Percentiles rank a stretch among this genome's conserved stretches.
phyloP scores from a whole-genome alignment of 2,797 vertebrate genomes.

The Centroberyx gerrardi region DNA sequence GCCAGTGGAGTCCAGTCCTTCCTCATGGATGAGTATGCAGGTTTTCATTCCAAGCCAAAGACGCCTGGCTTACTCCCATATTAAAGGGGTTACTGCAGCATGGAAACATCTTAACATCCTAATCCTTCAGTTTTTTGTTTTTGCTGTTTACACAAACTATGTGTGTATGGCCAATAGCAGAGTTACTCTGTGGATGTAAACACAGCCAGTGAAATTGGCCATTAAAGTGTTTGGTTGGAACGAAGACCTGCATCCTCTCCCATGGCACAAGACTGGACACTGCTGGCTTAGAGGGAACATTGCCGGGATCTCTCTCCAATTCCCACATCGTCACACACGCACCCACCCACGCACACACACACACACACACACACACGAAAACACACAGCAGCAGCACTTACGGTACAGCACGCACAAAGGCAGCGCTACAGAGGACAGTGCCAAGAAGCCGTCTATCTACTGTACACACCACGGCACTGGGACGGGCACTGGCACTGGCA shows the following conservation, averaged over 20 bases:
- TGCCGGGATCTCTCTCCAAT: constrained; percentile 1
- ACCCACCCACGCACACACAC: neutral
- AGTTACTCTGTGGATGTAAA: no score
- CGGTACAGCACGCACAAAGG: constrained; percentile 70
- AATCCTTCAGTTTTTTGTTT: no score
- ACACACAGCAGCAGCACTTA: constrained; percentile 72
- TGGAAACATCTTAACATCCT: no score
- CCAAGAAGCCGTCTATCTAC: constrained; percentile 78
- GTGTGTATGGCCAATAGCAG: no score
- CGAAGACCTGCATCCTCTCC: neutral
- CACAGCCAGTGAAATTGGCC: no score
- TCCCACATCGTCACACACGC: constrained; percentile 34
- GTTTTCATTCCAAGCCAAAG: no score
- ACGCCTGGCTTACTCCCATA: no score
- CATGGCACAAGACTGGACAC: neutral
- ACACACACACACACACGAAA: constrained; percentile 28
- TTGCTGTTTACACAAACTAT: no score
- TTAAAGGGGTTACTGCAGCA: no score
- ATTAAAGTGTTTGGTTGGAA: no score
- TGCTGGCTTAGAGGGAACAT: neutral
- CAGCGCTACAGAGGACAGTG: constrained; percentile 71
- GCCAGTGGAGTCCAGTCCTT: constrained; percentile 18
- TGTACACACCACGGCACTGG: constrained; percentile 69
- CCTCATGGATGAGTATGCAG: constrained; percentile 9
- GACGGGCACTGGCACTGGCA: constrained; percentile 66